A percentile compares a stretch with the other conserved stretches of the same genome.
These are phyloP conservation scores for Zaprionus gabonicus DNA, from an alignment of 1,140 invertebrate species.

Conservation along the genomic window DNA sequence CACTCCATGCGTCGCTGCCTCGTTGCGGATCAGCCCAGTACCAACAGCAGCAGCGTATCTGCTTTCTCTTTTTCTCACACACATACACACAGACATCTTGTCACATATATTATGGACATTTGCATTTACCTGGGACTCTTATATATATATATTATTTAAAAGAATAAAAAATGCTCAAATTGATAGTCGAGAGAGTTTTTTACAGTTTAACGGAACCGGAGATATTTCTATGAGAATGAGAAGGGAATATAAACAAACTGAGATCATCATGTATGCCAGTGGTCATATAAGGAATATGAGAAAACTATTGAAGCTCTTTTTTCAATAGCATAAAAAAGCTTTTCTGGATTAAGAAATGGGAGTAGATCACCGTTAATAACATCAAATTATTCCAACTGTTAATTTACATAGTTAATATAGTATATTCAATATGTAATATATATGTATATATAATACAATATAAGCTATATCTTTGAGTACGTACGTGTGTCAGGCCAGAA, in stretches of 20 bases:
- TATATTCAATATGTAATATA: no score
- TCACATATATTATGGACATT: not conserved
- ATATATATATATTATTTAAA: not conserved
- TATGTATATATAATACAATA: no score
- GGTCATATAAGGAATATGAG: no score
- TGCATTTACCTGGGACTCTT: not conserved
- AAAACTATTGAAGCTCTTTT: no score
- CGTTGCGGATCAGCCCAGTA: constrained; percentile 6
- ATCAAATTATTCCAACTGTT: no score
- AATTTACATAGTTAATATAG: no score
- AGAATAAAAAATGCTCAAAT: not conserved
- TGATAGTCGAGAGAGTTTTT: not conserved
- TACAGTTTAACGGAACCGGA: not conserved
- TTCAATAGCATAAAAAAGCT: no score
- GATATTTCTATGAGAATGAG: not conserved
- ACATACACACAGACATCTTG: not conserved
- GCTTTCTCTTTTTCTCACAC: not conserved
- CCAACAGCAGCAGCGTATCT: constrained; percentile 4
- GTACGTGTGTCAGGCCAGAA: not conserved
- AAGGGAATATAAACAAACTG: not conserved
- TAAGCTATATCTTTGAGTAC: not conserved
- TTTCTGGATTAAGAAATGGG: no score
- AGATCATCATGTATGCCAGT: not conserved
- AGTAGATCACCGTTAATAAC: no score
- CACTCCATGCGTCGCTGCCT: not conserved